Percentiles rank a stretch among this genome's conserved stretches.
phyloP scores from a whole-genome alignment of 2,797 vertebrate genomes.

The Phrynocephalus vlangalii region DNA sequence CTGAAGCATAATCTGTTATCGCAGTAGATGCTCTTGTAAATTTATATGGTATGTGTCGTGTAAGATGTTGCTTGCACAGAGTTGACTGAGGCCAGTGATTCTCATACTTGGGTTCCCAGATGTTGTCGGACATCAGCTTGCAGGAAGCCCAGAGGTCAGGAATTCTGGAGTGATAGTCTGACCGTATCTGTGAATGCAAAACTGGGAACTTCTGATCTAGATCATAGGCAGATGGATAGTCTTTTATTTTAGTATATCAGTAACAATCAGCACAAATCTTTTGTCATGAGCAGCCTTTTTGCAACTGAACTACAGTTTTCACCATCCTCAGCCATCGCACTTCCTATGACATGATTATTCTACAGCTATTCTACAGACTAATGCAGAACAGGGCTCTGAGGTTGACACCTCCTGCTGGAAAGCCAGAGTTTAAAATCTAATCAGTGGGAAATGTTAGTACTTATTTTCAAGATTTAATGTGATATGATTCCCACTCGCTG shows the following conservation, averaged over 20 bases:
- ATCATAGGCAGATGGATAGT: not conserved
- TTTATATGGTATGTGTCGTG: not conserved
- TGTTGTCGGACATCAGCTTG: not conserved
- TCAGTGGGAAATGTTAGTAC: not conserved
- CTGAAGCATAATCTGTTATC: slow-evolving; percentile 44
- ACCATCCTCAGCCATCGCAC: not conserved
- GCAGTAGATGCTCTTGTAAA: not conserved
- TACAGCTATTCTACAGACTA: not conserved
- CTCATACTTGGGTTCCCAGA: not conserved
- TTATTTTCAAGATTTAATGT: not conserved
- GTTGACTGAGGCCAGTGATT: not conserved
- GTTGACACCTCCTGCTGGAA: not conserved
- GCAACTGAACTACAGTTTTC: not conserved
- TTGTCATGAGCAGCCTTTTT: not conserved
- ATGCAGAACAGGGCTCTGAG: not conserved
- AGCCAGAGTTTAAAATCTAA: not conserved
- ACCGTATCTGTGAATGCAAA: not conserved
- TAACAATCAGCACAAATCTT: too few species aligned
- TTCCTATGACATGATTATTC: not conserved
- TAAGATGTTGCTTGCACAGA: slow-evolving; percentile 11
- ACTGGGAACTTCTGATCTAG: not conserved
- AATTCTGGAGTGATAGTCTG: not conserved
- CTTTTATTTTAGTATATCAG: not conserved
- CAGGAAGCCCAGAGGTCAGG: not conserved
- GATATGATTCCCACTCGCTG: not conserved